Base-by-base conservation (phyloP, 2,888 invertebrate genomes). In the Aproaerema taeniolella region DNA sequence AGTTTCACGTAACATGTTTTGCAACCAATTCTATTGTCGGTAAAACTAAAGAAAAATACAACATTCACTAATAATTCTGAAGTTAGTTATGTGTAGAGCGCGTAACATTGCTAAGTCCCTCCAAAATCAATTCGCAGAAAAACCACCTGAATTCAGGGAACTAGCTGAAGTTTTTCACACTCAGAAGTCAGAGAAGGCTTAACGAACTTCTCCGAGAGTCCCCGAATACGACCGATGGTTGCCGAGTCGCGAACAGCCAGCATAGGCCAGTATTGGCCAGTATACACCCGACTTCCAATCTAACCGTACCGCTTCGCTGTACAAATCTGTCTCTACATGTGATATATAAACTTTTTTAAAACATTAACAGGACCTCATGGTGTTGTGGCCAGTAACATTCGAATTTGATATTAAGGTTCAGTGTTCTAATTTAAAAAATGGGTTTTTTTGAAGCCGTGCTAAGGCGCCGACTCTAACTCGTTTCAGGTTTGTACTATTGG, bases 311-410 rank as follows among this genome's bases (percentile, higher is more conserved):
- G n/a, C n/a, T n/a, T n/a, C n/a, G n/a, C n/a, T n/a, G n/a, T n/a
- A n/a, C n/a, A n/a, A n/a, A n/a, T n/a, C 50, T 47, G 47, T 53
- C 54, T 54, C 50, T 46, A 5, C 68, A 72, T 74, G 72, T 77
- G 69, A 58, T 58, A 59, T 78, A 80, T 77, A 24, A 34, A 34
- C 79, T 81, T 79, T 74, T 70, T 69, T 52, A 39, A 49, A 52
- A 61, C 50, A 65, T 2, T 25, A n/a, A 13, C 12, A 25, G 6
- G n/a, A n/a, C n/a, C n/a, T n/a, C n/a, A n/a, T n/a, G 14, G 73
- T 77, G 68, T 62, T 67, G 68, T 79, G 66, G 57, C 55, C 50
- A 51, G n/a, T n/a, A n/a, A n/a, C n/a, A n/a, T 51, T 53, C 43
- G 53, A 57, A 52, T 16, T 32, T 32, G 50, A 48, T 41, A 47